Base-by-base conservation (phyloP, 2,113 vertebrate genomes). In the Echinops telfairi region DNA sequence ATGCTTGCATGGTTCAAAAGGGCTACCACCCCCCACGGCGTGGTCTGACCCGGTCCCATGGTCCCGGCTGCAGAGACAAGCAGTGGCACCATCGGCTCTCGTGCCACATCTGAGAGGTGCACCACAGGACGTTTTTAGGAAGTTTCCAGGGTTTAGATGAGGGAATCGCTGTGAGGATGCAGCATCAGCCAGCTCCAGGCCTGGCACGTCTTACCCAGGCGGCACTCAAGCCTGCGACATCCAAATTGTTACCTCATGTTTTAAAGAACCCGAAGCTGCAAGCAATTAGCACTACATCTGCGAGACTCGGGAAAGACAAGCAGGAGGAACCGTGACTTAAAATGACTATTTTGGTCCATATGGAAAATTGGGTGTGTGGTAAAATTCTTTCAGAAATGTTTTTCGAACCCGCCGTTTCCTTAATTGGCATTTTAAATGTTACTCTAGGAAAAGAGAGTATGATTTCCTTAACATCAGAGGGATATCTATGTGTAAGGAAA, bases 281-380 rank as follows among this genome's bases (percentile, higher is more conserved):
- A 96, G 94, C 97, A 97, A 97, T 97, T 97, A 98, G 96, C 94
- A 95, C 85, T 33, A 38, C 71, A 79, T 95, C 2, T 77, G 97
- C 86, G 94, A 96, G 76, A 84, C 84, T 8, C 75, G 47, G 85
- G 79, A 93, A 94, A 95, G 77, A 91, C 47, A 94, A 97, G 70
- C 40, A 33, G 91, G 83, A 93, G 79, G 83, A 93, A 60, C 36
- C 33, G 70, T 83, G 58, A 43, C 66, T 92, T 84, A 57, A 86
- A 90, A 88, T 20, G 86, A 90, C 90, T 92, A 78, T 94, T 96
- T 95, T 91, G 77, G 93, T 87, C 79, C 83, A 94, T 78, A 85
- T 92, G 86, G 90, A 88, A 95, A 94, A 90, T 11, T 96, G 40
- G 19, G 33, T 93, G 80, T 58, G 82, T 77, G 75, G 68, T 70